A percentile compares a stretch with the other conserved stretches of the same genome.
phyloP scores from a whole-genome alignment of 2,113 vertebrate genomes.

The Balaeniceps rex region DNA sequence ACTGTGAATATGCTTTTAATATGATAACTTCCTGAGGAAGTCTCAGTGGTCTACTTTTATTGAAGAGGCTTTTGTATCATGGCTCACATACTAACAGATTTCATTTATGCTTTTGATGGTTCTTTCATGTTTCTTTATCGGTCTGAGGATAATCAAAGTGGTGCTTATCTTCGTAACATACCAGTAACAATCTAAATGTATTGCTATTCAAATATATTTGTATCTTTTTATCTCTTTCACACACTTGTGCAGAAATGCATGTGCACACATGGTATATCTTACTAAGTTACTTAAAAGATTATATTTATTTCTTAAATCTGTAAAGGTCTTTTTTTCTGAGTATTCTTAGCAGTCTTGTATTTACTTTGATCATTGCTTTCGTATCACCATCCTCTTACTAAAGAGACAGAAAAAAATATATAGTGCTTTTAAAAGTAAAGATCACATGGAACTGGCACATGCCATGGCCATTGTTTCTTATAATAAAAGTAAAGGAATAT shows the following conservation, averaged over 20 bases:
- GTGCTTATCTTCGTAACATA: background rate
- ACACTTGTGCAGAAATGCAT: background rate
- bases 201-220: background rate
- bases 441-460: background rate
- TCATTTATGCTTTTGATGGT: background rate
- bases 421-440: background rate
- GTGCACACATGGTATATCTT: background rate
- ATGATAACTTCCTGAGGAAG: background rate
- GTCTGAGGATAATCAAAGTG: background rate
- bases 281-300: background rate
- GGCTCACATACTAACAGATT: background rate
- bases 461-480: background rate
- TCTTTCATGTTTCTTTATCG: background rate
- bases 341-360: background rate
- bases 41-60: background rate
- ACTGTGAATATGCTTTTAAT: background rate
- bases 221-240: background rate
- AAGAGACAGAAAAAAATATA: background rate
- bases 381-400: background rate
- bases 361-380: background rate
- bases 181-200: background rate
- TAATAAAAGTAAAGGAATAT: background rate
- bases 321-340: background rate
- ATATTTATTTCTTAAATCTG: background rate
- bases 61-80: background rate